Evolutionary conservation across 2,113 vertebrate genomes (phyloP).

Genomic region (Morone saxatilis): DNA sequence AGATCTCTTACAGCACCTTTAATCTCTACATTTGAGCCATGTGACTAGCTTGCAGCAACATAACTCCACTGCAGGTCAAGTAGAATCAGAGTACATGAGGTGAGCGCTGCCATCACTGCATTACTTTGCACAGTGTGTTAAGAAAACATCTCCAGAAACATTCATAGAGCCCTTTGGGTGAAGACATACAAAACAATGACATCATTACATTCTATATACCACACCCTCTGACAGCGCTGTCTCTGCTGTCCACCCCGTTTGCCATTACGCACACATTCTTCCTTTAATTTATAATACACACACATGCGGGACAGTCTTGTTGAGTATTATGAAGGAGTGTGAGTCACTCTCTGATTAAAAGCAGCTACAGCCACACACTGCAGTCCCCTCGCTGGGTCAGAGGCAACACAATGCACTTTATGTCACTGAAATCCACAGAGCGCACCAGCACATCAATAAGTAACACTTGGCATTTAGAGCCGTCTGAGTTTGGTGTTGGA

Average conservation of each 20-base stretch:
- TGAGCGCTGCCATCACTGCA: not conserved
- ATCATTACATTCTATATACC: constrained; percentile 25
- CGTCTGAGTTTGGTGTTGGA: constrained; percentile 3
- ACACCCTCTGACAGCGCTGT: constrained; percentile 43
- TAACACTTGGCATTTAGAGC: constrained; percentile 12
- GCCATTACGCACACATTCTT: constrained; percentile 4
- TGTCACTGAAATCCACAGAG: constrained; percentile 10
- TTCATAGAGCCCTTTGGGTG: not conserved
- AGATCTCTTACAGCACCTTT: not conserved
- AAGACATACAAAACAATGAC: constrained; percentile 30
- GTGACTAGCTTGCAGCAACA: not conserved
- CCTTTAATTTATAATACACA: not conserved
- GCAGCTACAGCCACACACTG: constrained; percentile 8
- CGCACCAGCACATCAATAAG: constrained; percentile 7
- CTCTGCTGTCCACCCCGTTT: constrained; percentile 32
- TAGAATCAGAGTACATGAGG: not conserved
- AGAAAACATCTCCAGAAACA: not conserved
- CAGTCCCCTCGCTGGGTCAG: constrained; percentile 2
- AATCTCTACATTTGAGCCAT: not conserved
- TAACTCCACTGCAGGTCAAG: not conserved
- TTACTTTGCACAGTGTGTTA: not conserved
- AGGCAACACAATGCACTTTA: not conserved
- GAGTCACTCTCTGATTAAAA: constrained; percentile 55
- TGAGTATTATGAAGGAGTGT: constrained; percentile 1
- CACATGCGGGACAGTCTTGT: constrained; percentile 7